Conservation (phyloP, 2,113 vertebrate species). For the Chloroceryle aenea region DNA sequence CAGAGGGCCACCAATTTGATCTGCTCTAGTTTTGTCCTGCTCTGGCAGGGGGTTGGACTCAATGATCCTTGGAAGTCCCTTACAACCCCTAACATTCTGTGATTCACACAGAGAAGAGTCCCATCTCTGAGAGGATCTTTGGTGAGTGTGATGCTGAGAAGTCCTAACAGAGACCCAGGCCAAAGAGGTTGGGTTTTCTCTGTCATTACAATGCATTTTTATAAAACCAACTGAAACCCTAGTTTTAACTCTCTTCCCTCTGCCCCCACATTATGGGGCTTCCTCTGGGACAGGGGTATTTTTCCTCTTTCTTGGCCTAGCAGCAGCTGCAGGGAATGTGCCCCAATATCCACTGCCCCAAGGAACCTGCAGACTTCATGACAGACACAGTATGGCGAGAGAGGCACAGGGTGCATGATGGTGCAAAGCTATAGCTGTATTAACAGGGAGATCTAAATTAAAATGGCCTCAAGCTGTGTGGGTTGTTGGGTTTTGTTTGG, state of each 20-base stretch:
- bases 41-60: no score
- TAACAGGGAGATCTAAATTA: background rate
- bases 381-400: accelerated
- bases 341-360: background rate
- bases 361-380: background rate
- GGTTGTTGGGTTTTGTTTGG: background rate
- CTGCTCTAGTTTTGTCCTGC: no score
- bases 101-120: background rate
- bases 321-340: background rate
- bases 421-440: background rate
- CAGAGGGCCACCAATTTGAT: background rate
- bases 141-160: accelerated
- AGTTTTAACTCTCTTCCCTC: background rate
- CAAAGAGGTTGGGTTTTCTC: background rate
- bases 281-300: background rate
- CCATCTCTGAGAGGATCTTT: background rate
- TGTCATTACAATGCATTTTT: background rate
- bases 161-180: background rate
- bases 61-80: no score
- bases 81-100: no score
- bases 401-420: accelerated
- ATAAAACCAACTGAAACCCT: background rate
- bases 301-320: background rate
- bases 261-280: background rate
- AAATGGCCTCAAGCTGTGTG: background rate